A percentile compares a stretch with the other conserved stretches of the same genome.
Conservation (phyloP, 2,797 vertebrate species). For the Arvicola amphibius region DNA sequence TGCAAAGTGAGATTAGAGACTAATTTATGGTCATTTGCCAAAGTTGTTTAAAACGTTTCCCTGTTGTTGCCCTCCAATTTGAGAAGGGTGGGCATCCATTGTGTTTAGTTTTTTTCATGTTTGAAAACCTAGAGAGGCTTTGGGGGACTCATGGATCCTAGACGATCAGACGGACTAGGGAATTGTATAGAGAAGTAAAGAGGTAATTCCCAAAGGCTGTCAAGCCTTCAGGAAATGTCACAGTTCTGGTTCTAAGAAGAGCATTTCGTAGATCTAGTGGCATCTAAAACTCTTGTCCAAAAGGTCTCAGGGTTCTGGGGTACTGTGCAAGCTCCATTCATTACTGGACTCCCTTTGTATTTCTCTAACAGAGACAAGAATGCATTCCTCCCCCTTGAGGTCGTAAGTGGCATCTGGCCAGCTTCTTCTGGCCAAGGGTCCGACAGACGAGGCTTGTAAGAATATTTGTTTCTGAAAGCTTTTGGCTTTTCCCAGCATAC, state of each 20-base stretch:
- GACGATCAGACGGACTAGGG: neutral
- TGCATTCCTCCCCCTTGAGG: constrained; percentile 63
- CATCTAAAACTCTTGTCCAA: constrained; percentile 27
- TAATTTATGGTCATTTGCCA: neutral
- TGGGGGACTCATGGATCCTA: neutral
- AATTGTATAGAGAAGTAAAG: neutral
- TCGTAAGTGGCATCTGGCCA: constrained; percentile 41
- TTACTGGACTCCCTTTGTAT: constrained; percentile 47
- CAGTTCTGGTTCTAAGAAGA: neutral
- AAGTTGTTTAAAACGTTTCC: neutral
- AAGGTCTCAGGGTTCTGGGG: neutral
- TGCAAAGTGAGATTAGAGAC: neutral
- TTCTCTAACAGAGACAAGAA: neutral
- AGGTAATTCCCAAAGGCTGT: neutral
- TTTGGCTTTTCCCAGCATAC: constrained; percentile 8
- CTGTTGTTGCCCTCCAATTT: neutral
- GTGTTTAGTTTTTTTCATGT: neutral
- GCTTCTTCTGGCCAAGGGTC: constrained; percentile 41
- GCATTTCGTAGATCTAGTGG: neutral
- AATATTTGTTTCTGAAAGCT: constrained; percentile 17
- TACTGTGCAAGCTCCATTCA: neutral
- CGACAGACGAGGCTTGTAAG: neutral
- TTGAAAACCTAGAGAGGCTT: constrained; percentile 25
- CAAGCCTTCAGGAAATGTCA: neutral
- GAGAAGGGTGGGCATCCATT: neutral